Base-by-base conservation (phyloP, 2,888 invertebrate genomes). In the Agriotes lineatus region DNA sequence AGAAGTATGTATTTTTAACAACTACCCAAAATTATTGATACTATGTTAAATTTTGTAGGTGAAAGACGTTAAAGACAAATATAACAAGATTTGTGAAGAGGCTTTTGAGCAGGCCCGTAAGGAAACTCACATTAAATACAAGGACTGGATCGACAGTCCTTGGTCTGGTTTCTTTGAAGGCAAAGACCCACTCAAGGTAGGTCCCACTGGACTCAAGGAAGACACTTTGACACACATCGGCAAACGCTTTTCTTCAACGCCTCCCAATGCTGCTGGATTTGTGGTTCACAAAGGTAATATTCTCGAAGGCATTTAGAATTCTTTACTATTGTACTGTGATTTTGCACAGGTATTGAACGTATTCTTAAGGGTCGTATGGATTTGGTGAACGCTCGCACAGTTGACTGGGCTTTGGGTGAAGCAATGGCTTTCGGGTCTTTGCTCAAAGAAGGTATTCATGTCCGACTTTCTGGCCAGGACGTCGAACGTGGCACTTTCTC, bases 391-490 rank as follows among this genome's bases (percentile, higher is more conserved):
- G 88, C 92, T 64, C 88, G 96, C 61, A 88, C 90, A 25, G 93
- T 93, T 25, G 99, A 99, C 87, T 99, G 99, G 99, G 98, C 99
- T 3, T 86, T 99, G 61, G 99, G 93, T n/a, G 99, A 99, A 86
- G 98, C 97, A 0, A 93, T 99, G 91, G 98, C 99, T 1, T 99
- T 98, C 81, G 99, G 99, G 4, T 96, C 98, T 0, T 87, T 99
- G 72, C 87, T 99, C 42, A 97, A 97, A 85, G 99, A 99, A 81
- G 99, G 98, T 73, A 93, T 96, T 75, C 99, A 99, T 82, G 98
- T 99, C 0, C 88, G 99, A 50, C 88, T 99, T 39, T 96, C 96
- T 18, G 95, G 94, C 57, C 96, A 99, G 85, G 99, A 99, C 83
- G 99, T 99, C 1, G 98, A 99, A 85, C 90, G 99, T 86, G 99